Conservation (phyloP, 1,140 invertebrate genomes). For the Campoletis sonorensis region DNA sequence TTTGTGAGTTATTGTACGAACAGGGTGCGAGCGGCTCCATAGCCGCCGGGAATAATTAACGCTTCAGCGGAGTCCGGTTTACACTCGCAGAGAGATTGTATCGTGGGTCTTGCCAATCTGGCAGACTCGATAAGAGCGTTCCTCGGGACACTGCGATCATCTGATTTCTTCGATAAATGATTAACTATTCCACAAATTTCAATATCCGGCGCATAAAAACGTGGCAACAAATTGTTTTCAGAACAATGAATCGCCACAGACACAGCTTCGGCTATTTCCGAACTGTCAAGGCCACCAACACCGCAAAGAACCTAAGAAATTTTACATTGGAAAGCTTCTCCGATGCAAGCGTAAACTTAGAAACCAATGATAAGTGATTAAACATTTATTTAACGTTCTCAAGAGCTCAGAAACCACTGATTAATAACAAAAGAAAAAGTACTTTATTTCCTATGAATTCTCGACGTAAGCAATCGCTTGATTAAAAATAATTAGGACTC, state of each 20-base stretch:
- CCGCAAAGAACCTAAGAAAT: constrained; percentile 78
- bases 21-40: constrained; percentile 81
- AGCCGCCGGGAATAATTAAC: constrained; percentile 81
- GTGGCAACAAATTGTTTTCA: constrained; percentile 72
- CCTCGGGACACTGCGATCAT: constrained; percentile 62
- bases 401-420: too few relatives aligned
- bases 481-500: background rate
- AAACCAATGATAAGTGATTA: too few relatives aligned
- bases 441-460: too few relatives aligned
- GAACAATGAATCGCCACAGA: constrained; percentile 78
- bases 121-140: constrained; percentile 80
- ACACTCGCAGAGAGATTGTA: constrained; percentile 76
- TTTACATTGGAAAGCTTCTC: constrained; percentile 6
- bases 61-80: constrained; percentile 72
- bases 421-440: too few relatives aligned
- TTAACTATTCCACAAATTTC: constrained; percentile 78
- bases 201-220: constrained; percentile 80
- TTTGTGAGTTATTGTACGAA: constrained; percentile 67
- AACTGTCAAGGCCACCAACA: constrained; percentile 80
- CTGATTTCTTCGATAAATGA: constrained; percentile 74
- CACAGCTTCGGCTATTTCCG: constrained; percentile 80
- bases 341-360: background rate
- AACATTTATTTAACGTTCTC: background rate
- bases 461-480: too few relatives aligned
- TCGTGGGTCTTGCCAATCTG: constrained; percentile 77